Conservation (phyloP, 2,113 vertebrate genomes). For the Hemiprocne comata region DNA sequence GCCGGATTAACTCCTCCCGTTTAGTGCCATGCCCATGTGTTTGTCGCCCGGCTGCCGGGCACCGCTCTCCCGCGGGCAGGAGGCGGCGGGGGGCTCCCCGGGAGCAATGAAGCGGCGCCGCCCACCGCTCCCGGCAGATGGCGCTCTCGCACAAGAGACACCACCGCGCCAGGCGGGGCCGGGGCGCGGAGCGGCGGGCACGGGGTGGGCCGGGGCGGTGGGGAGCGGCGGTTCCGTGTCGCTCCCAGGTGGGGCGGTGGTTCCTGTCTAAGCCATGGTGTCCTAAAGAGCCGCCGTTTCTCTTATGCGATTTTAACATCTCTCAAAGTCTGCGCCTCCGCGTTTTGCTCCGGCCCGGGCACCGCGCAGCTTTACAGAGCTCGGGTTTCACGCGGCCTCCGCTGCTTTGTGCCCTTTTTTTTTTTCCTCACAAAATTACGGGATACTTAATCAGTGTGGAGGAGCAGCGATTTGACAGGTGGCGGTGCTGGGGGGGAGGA, state of each 20-base stretch:
- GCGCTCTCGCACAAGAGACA: conserved; percentile 70
- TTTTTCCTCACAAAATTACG: background rate
- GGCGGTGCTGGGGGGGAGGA: no score
- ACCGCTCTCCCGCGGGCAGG: fast-evolving
- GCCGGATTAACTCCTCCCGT: background rate
- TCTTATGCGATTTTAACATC: no score
- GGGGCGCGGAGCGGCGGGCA: background rate
- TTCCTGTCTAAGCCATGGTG: fast-evolving
- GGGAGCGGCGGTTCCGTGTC: background rate
- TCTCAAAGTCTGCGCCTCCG: fast-evolving
- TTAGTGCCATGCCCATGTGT: fast-evolving
- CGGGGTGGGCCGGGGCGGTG: background rate
- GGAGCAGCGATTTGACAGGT: background rate
- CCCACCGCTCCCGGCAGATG: conserved; percentile 61
- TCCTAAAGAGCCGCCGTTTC: background rate
- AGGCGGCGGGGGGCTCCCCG: no score
- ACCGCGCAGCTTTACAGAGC: background rate
- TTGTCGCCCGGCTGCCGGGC: background rate
- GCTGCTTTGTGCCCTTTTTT: no score
- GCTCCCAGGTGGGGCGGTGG: fast-evolving
- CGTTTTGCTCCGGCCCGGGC: no score
- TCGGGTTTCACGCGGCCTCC: no score
- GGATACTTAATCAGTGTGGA: fast-evolving
- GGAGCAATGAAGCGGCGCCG: no score
- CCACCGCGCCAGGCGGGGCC: fast-evolving